A percentile compares a stretch with the other conserved stretches of the same genome.
Evolutionary conservation across 2,113 vertebrate species (phyloP).

Genomic region (Lathamus discolor): DNA sequence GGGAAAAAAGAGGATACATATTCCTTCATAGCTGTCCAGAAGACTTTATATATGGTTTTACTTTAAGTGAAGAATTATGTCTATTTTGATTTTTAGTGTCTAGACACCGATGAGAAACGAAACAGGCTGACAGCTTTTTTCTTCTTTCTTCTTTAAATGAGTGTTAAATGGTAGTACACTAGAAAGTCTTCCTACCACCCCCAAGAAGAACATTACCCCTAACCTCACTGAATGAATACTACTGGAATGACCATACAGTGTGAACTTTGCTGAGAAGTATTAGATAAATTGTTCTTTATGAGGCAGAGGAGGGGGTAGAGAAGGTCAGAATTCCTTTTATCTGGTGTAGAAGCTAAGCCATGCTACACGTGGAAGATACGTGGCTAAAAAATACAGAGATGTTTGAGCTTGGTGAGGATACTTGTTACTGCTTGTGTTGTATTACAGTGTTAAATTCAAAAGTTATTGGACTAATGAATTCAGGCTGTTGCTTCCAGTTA

Average conservation of each 20-base stretch:
- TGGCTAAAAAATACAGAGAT: neutral
- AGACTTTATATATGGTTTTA: neutral
- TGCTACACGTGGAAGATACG: neutral
- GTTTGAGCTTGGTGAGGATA: neutral
- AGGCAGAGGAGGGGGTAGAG: neutral
- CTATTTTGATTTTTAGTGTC: neutral
- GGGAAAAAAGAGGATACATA: rapidly evolving
- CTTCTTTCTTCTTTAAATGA: neutral
- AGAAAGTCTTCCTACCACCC: neutral
- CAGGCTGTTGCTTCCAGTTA: neutral
- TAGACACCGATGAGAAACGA: neutral
- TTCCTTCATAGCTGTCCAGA: neutral
- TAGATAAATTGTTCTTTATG: neutral
- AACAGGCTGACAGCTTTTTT: neutral
- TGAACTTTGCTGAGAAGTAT: neutral
- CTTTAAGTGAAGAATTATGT: neutral
- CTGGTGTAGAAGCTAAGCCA: neutral
- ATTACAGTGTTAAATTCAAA: neutral
- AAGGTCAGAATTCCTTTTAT: neutral
- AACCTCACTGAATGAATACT: neutral
- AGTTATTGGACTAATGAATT: neutral
- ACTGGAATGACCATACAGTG: neutral
- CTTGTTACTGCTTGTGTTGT: neutral
- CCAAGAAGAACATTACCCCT: rapidly evolving
- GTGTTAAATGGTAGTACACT: neutral